phyloP scores from a whole-genome alignment of 2,888 invertebrate genomes.

The Hirtodrosophila alboralis region DNA sequence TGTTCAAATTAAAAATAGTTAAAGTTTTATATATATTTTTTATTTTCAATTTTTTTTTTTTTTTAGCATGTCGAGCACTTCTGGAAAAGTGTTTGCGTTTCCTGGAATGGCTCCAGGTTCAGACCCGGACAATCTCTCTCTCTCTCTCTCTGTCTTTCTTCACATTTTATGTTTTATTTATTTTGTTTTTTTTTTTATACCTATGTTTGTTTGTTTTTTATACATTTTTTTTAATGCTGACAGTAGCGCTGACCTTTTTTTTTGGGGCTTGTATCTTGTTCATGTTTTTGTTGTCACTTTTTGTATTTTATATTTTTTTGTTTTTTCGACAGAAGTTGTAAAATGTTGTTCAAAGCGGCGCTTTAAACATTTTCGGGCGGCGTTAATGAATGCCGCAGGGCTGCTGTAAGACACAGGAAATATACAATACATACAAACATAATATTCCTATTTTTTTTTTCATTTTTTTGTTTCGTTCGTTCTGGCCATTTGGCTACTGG shows the following conservation, averaged over 20 bases:
- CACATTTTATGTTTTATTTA: slow-evolving; percentile 63
- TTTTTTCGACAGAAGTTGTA: slow-evolving; percentile 63
- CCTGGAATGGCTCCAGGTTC: slow-evolving; percentile 54
- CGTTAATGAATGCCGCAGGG: slow-evolving; percentile 66
- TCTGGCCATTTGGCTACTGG: slow-evolving; percentile 53
- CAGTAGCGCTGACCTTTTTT: slow-evolving; percentile 69
- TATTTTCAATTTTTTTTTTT: slow-evolving; percentile 24
- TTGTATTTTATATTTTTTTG: too few relatives aligned
- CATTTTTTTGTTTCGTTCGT: too few relatives aligned
- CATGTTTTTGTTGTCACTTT: slow-evolving; percentile 39
- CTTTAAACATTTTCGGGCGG: slow-evolving; percentile 50
- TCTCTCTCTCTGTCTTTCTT: slow-evolving; percentile 15
- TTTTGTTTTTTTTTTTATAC: slow-evolving; percentile 39
- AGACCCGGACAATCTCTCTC: slow-evolving; percentile 15
- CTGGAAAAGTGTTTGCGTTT: slow-evolving; percentile 65
- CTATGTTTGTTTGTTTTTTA: slow-evolving; percentile 41
- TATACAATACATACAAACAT: too few relatives aligned
- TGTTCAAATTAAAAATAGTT: too few relatives aligned
- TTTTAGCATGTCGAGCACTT: slow-evolving; percentile 58
- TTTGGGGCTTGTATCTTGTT: slow-evolving; percentile 14
- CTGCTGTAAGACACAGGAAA: slow-evolving; percentile 3
- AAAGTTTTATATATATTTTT: too few relatives aligned
- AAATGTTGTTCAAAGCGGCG: slow-evolving; percentile 62
- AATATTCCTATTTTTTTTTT: too few relatives aligned
- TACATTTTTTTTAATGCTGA: slow-evolving; percentile 56